phyloP scores from a whole-genome alignment of 2,797 vertebrate species.

The Molossus alvarezi region DNA sequence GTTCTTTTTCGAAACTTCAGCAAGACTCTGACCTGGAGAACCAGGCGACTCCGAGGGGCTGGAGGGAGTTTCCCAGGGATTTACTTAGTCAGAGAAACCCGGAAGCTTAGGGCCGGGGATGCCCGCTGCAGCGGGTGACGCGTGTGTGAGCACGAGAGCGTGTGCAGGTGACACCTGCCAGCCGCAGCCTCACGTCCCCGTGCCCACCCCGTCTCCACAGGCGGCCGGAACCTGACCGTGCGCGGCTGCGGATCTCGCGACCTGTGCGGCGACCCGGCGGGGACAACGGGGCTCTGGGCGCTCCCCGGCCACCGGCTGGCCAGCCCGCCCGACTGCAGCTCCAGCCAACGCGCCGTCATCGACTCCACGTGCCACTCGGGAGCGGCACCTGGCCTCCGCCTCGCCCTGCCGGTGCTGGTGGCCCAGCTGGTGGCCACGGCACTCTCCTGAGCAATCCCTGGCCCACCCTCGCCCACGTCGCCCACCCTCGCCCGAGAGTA shows the following conservation, averaged over 20 bases:
- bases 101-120: rapidly evolving
- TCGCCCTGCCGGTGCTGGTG: not conserved
- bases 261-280: not conserved
- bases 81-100: too few relatives aligned
- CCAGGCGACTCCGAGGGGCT: not conserved
- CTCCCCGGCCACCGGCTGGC: not conserved
- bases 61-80: not conserved
- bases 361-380: not conserved
- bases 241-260: slow-evolving; percentile 3
- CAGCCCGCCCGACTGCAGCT: not conserved
- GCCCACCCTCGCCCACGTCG: not conserved
- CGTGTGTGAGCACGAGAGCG: not conserved
- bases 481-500: rapidly evolving
- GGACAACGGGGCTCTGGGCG: rapidly evolving
- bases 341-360: rapidly evolving
- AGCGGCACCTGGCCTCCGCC: not conserved
- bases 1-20: not conserved
- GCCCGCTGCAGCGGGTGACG: rapidly evolving
- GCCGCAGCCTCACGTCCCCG: rapidly evolving
- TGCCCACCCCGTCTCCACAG: not conserved
- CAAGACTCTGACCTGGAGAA: not conserved
- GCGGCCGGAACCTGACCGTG: rapidly evolving
- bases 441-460: not conserved
- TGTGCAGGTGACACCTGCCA: not conserved
- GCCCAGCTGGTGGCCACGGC: not conserved